Evolutionary conservation across 1,140 invertebrate species (phyloP), one percentile per base, ranked within the genome.

Genomic region (Anthonomus grandis): DNA sequence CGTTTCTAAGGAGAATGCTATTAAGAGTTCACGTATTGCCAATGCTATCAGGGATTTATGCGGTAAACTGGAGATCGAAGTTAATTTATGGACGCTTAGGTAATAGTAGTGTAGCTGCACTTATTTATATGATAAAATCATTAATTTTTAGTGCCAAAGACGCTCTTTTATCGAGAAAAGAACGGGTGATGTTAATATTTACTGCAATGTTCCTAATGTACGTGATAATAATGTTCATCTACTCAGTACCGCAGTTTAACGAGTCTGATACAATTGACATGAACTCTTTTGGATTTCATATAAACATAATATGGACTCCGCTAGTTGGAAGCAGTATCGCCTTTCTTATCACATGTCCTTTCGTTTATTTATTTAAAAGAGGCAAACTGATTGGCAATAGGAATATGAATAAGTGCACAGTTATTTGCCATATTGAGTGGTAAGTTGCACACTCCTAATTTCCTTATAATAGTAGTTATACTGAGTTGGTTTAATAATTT

Each of bases 131-230:
- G 2, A 9, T 9, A n/a, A 8, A 41, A 3, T 13, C 9, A 17
- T 18, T 2, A 3, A n/a, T 13, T 45, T 45, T 25, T 23, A 45
- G 42, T 4, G 13, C 10, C 8, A 41, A 45, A 13, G 60, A 65
- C 44, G n/a, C 13, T 0, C n/a, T 31, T 18, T 19, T 65, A 13
- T 51, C 38, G 5, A 49, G 24, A 31, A 49, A 52, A 9, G 49
- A 64, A 39, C 36, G 64, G 57, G 8, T 54, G 8, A 45, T 36
- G 12, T 45, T 64, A 13, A 49, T 64, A 17, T 54, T 64, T 23
- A 63, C 57, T 5, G 52, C 34, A 25, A 25, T 66, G 12, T 17
- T 63, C 23, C 46, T 46, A 1, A 63, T 49, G 3, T 63, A 55
- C 51, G 24, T 49, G 3, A 19, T 60, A 15, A 46, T 34, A n/a